A percentile compares a stretch with the other conserved stretches of the same genome.
Evolutionary conservation across 2,888 invertebrate genomes (phyloP).

Genomic region (Cheilosia vernalis): DNA sequence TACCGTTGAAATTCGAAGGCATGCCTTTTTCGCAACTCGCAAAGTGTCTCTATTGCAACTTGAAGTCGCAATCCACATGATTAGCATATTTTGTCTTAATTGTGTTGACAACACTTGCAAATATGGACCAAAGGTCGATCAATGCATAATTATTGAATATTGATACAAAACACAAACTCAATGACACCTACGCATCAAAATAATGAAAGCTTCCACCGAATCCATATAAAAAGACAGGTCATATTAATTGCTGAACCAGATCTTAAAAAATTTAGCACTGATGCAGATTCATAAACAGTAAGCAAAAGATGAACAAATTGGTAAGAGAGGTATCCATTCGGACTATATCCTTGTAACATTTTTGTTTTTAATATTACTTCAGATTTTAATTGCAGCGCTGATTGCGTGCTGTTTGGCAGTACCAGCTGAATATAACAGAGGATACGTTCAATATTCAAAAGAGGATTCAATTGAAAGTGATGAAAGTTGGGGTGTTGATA

Average conservation of each 20-base stretch:
- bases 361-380: not conserved
- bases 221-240: conserved; percentile 38
- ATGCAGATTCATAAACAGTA: not conserved
- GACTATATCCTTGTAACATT: not conserved
- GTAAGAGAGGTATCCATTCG: conserved; percentile 7
- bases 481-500: conserved; percentile 34
- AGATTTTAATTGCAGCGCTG: conserved; percentile 22
- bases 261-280: conserved; percentile 3
- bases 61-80: conserved; percentile 19
- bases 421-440: conserved; percentile 15
- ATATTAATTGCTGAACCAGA: conserved; percentile 7
- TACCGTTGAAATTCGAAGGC: not conserved
- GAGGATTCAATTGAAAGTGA: conserved; percentile 32
- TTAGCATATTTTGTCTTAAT: conserved; percentile 55
- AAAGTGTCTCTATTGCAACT: not conserved
- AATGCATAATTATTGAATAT: conserved; percentile 52
- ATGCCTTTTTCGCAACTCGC: not conserved
- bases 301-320: conserved; percentile 22
- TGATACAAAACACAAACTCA: conserved; percentile 3
- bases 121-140: conserved; percentile 40
- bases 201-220: not conserved
- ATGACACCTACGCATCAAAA: conserved; percentile 11
- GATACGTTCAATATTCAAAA: not conserved
- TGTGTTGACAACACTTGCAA: conserved; percentile 40
- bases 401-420: conserved; percentile 20